Evolutionary conservation across 2,797 vertebrate species (phyloP).

Genomic region (Margarornis squamiger): DNA sequence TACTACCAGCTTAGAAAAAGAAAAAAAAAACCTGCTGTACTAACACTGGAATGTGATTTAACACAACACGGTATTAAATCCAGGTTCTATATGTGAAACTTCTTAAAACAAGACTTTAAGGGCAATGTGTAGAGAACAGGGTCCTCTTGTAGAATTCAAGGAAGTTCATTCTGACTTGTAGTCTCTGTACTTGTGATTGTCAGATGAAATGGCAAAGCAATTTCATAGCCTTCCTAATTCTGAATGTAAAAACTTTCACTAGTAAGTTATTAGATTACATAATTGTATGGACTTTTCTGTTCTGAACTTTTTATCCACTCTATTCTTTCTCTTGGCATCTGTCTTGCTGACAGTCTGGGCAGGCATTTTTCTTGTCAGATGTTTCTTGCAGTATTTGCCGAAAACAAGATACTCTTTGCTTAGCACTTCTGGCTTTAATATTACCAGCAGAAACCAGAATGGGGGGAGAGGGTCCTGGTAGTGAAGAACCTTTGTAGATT

Average conservation of each 20-base stretch:
- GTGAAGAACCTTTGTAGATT: background rate
- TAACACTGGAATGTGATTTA: background rate
- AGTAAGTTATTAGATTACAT: background rate
- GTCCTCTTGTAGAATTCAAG: background rate
- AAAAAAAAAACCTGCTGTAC: no score
- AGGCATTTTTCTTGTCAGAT: background rate
- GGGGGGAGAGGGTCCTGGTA: background rate
- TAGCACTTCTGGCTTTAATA: background rate
- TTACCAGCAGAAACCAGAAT: background rate
- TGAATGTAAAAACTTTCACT: background rate
- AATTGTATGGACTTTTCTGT: background rate
- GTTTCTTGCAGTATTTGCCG: background rate
- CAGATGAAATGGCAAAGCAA: background rate
- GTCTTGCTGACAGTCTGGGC: background rate
- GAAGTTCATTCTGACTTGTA: background rate
- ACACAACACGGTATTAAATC: background rate
- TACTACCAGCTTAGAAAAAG: background rate
- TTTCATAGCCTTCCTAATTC: background rate
- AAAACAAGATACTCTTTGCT: background rate
- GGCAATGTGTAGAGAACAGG: background rate
- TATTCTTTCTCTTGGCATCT: background rate
- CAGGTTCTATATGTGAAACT: background rate
- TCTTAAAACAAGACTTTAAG: background rate
- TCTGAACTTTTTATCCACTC: background rate
- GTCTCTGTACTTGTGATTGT: background rate